A percentile compares a stretch with the other conserved stretches of the same genome.
Evolutionary conservation across 2,888 invertebrate genomes (phyloP).

Genomic region (Agonum fuliginosum): DNA sequence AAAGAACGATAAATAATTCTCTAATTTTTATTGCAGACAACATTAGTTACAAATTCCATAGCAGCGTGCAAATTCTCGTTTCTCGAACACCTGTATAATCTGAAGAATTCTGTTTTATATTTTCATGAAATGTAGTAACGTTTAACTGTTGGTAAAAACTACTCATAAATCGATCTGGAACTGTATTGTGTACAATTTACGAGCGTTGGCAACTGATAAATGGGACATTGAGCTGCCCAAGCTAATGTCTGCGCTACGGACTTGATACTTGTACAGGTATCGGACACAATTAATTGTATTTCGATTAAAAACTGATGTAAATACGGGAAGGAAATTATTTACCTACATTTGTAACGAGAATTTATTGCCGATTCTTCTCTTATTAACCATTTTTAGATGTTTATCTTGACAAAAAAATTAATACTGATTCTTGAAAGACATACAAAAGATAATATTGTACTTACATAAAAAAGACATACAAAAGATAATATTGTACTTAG

Average conservation of each 20-base stretch:
- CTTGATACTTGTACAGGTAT: background rate
- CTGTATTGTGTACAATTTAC: constrained; percentile 51
- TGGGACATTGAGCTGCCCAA: constrained; percentile 50
- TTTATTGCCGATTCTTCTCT: constrained; percentile 3
- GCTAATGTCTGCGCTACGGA: constrained; percentile 11
- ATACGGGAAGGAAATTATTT: constrained; percentile 4
- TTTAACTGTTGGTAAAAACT: constrained; percentile 32
- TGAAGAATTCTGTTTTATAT: constrained; percentile 28
- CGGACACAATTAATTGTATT: background rate
- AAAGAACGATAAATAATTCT: too few relatives aligned
- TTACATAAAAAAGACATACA: too few relatives aligned
- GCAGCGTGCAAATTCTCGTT: too few relatives aligned
- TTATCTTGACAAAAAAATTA: too few relatives aligned
- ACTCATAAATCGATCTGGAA: constrained; percentile 51
- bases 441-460: too few relatives aligned
- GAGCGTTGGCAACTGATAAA: constrained; percentile 44
- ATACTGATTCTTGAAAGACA: too few relatives aligned
- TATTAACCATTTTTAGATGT: background rate
- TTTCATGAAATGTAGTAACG: constrained; percentile 30
- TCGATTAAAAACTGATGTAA: constrained; percentile 38
- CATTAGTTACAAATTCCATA: too few relatives aligned
- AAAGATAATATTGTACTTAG: too few relatives aligned
- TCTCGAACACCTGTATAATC: too few relatives aligned
- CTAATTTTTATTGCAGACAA: too few relatives aligned
- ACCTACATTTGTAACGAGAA: constrained; percentile 1